A percentile compares a stretch with the other conserved stretches of the same genome.
Conservation (phyloP, 2,797 vertebrate species). For the Cygnus olor region DNA sequence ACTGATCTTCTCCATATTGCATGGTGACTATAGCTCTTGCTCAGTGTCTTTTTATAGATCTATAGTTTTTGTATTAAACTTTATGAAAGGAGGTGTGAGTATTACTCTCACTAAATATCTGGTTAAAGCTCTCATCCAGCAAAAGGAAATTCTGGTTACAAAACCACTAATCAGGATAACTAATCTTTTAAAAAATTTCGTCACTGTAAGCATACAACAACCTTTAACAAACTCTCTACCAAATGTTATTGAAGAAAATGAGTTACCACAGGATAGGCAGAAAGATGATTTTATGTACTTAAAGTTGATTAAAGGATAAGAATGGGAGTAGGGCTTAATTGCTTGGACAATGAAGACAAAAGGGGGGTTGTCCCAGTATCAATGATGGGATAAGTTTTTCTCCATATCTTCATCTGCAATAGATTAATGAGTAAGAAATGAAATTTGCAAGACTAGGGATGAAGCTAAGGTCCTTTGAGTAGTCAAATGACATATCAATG, state of each 20-base stretch:
- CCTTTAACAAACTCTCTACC: background rate
- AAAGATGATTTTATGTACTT: background rate
- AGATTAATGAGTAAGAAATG: background rate
- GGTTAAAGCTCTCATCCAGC: background rate
- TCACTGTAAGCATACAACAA: background rate
- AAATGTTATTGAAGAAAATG: background rate
- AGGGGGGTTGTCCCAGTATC: rapidly evolving
- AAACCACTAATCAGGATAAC: background rate
- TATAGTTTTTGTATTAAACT: background rate
- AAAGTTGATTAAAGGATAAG: background rate
- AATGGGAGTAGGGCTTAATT: background rate
- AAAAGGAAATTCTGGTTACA: background rate
- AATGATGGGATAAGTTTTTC: background rate
- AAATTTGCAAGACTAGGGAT: background rate
- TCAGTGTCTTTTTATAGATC: background rate
- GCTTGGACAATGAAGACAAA: background rate
- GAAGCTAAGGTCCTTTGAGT: background rate
- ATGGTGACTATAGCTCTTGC: background rate
- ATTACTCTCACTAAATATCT: background rate
- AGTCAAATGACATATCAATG: background rate
- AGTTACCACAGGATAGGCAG: background rate
- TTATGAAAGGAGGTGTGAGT: background rate
- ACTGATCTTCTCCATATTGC: background rate
- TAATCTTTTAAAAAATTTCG: background rate
- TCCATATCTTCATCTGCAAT: background rate